Base-by-base conservation (phyloP, 2,797 vertebrate species). In the Synaphobranchus kaupii region DNA sequence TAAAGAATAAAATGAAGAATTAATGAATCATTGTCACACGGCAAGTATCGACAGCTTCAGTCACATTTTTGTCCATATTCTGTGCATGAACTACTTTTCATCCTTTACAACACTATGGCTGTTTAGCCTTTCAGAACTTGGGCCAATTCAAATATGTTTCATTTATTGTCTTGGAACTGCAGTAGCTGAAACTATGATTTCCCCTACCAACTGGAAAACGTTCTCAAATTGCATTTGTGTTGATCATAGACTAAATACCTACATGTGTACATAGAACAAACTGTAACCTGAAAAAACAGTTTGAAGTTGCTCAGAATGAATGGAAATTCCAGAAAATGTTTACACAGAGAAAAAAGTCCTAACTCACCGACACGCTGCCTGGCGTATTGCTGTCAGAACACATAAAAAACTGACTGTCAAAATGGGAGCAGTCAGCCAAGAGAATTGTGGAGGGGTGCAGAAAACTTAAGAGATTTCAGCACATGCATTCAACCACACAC, bases 361-460 rank as follows among this genome's bases (percentile, higher is more conserved):
- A 84, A 87, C 86, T 87, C 86, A 84, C 83, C 86, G 68, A 78
- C 84, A 31, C 85, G 66, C 54, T 10, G 34, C 25, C 66, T 1
- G 58, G 47, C 25, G n/a, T 83, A 28, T 44, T 44, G 7, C 58
- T 88, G 60, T 86, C 10, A 47, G 48, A 22, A 66, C 10, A 20
- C 47, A 15, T 84, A 10, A 50, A 48, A 47, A 20, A 22, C n/a
- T 28, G 83, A 56, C 25, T 9, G 68, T 50, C 63, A 73, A 52
- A 85, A 12, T 22, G 5, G 39, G 34, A 44, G 25, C n/a, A n/a
- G 83, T 28, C 20, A 71, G 83, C 17, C 12, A 66, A 22, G 78
- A 25, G 50, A 31, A 39, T 6, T 17, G 66, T 56, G 47, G 17
- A 48, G 83, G 12, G 34, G 31, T 1, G 54, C 66, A 44, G 68